Evolutionary conservation across 2,113 vertebrate species (phyloP).

Genomic region (Aptenodytes forsteri): DNA sequence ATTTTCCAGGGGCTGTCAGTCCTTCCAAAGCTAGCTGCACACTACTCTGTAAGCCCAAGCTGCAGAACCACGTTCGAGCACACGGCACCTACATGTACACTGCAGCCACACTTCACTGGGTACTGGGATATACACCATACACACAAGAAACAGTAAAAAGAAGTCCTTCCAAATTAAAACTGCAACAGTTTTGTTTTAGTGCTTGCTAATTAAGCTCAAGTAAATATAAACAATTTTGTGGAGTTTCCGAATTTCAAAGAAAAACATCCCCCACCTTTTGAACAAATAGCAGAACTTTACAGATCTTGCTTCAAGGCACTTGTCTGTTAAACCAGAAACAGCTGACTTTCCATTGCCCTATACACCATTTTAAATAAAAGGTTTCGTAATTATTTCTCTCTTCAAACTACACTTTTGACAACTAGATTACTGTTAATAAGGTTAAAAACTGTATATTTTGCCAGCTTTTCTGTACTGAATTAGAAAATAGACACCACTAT

Average conservation of each 20-base stretch:
- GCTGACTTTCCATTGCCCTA: conserved; percentile 10
- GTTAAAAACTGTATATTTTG: conserved; percentile 41
- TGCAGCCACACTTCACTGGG: rapidly evolving
- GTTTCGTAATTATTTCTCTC: conserved; percentile 34
- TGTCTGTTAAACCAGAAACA: conserved; percentile 42
- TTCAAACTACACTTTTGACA: conserved; percentile 44
- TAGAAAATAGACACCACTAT: conserved; percentile 40
- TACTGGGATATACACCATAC: background rate
- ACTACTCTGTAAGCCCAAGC: rapidly evolving
- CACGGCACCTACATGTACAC: rapidly evolving
- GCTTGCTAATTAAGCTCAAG: conserved; percentile 40
- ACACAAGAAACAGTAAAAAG: background rate
- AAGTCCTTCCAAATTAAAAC: background rate
- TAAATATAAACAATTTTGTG: conserved; percentile 32
- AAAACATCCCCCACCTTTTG: conserved; percentile 58
- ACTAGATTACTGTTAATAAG: conserved; percentile 47
- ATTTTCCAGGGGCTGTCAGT: background rate
- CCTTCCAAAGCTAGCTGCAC: background rate
- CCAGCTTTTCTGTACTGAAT: conserved; percentile 27
- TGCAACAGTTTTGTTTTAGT: background rate
- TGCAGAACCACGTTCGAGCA: rapidly evolving
- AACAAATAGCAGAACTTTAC: background rate
- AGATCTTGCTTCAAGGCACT: conserved; percentile 27
- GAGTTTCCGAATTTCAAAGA: conserved; percentile 45
- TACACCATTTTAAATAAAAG: conserved; percentile 51